phyloP scores from a whole-genome alignment of 2,113 vertebrate genomes.

The Otus sunia region DNA sequence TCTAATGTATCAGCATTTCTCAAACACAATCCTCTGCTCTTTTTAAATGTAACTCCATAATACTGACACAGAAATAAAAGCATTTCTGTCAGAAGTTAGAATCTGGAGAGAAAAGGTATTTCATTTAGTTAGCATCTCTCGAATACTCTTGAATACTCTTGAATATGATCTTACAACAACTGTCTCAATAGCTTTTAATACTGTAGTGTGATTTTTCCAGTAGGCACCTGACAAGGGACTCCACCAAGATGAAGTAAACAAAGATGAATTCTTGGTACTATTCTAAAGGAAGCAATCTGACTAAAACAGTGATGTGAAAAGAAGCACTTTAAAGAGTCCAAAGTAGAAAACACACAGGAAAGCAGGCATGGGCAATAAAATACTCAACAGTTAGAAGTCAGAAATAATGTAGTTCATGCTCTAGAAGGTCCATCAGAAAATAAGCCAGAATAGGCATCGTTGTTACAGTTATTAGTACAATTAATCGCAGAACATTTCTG shows the following conservation, averaged over 20 bases:
- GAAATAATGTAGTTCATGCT: rapidly evolving
- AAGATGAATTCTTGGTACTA: not conserved
- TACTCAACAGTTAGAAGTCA: rapidly evolving
- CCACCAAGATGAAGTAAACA: rapidly evolving
- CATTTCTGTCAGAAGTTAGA: not conserved
- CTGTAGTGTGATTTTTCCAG: not conserved
- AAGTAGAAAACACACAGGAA: not conserved
- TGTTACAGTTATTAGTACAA: not conserved
- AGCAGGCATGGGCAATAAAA: not conserved
- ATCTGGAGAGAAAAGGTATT: not conserved
- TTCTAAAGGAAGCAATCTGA: not conserved
- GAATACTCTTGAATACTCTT: not conserved
- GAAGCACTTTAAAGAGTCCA: rapidly evolving
- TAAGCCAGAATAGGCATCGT: not conserved
- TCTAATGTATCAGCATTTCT: not conserved
- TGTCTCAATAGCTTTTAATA: not conserved
- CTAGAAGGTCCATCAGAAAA: not conserved
- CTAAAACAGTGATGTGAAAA: rapidly evolving
- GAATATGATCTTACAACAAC: not conserved
- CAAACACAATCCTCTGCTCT: not conserved
- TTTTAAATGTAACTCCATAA: not conserved
- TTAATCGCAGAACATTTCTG: not conserved
- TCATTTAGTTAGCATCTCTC: not conserved
- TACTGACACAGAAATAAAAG: not conserved
- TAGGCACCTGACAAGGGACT: not conserved